Percentiles rank a stretch among this genome's conserved stretches.
Conservation (phyloP, 2,888 invertebrate genomes). For the Campaea margaritaria region DNA sequence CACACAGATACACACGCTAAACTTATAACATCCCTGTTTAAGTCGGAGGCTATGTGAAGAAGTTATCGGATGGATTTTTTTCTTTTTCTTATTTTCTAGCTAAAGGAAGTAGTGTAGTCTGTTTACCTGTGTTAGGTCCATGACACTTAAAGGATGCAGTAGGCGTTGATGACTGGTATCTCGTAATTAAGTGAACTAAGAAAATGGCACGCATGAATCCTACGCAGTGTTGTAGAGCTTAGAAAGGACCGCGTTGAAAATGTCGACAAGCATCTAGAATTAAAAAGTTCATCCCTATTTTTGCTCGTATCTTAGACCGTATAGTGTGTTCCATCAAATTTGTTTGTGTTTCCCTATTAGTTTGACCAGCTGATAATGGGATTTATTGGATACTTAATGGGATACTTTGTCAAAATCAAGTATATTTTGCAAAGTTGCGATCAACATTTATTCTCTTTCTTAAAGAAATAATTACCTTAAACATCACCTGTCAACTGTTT, state of each 20-base stretch:
- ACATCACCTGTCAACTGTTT: conserved; percentile 28
- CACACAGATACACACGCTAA: no score
- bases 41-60: no score
- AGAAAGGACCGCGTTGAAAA: background rate
- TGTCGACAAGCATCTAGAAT: background rate
- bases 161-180: conserved; percentile 39
- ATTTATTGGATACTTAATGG: no score
- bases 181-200: conserved; percentile 62
- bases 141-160: conserved; percentile 3
- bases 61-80: no score
- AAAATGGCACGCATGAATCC: conserved; percentile 44
- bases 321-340: no score
- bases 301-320: no score
- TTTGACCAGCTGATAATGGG: no score
- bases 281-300: no score
- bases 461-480: background rate
- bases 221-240: conserved; percentile 41
- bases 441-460: background rate
- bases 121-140: conserved; percentile 8
- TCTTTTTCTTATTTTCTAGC: background rate
- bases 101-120: background rate
- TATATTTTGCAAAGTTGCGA: no score
- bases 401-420: no score
- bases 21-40: no score
- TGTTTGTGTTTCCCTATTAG: no score